Percentiles rank a stretch among this genome's conserved stretches.
These are phyloP conservation scores for Chrysocyon brachyurus DNA, from an alignment of 2,797 vertebrate species.

Conservation along the genomic window DNA sequence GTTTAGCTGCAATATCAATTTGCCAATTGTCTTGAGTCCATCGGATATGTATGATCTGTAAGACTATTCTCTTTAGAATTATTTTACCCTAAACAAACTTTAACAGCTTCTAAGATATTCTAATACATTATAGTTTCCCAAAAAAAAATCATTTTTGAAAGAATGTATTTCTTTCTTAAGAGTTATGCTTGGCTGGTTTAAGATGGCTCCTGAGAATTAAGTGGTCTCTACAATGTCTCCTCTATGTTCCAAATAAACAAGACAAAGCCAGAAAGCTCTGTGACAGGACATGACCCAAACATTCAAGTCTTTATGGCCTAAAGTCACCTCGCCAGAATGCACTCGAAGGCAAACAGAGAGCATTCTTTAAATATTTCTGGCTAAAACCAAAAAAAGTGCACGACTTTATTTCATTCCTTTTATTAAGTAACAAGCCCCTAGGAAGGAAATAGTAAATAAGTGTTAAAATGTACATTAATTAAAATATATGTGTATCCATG, in stretches of 20 bases:
- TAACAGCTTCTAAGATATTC: conserved; percentile 50
- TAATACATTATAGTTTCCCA: background rate
- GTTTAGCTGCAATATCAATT: background rate
- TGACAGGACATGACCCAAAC: conserved; percentile 32
- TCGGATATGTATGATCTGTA: background rate
- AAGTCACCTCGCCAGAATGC: conserved; percentile 29
- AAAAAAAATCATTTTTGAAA: conserved; percentile 15
- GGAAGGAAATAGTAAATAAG: conserved; percentile 67
- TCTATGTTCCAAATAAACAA: conserved; percentile 65
- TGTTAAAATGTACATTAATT: conserved; percentile 54
- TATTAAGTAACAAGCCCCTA: conserved; percentile 46
- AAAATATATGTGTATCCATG: conserved; percentile 41
- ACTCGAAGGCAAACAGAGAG: conserved; percentile 47
- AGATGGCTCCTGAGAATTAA: conserved; percentile 56
- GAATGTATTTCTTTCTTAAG: conserved; percentile 14
- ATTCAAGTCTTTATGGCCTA: conserved; percentile 56
- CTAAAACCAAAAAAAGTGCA: background rate
- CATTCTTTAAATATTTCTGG: conserved; percentile 78
- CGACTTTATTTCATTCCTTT: conserved; percentile 17
- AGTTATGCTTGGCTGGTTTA: conserved; percentile 33
- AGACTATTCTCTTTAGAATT: background rate
- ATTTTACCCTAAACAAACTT: background rate
- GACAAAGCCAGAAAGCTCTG: conserved; percentile 30
- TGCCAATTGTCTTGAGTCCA: background rate
- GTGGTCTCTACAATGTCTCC: conserved; percentile 28